These are phyloP conservation scores for Ispidina lecontei DNA, from an alignment of 2,797 vertebrate genomes.

Conservation along the genomic window DNA sequence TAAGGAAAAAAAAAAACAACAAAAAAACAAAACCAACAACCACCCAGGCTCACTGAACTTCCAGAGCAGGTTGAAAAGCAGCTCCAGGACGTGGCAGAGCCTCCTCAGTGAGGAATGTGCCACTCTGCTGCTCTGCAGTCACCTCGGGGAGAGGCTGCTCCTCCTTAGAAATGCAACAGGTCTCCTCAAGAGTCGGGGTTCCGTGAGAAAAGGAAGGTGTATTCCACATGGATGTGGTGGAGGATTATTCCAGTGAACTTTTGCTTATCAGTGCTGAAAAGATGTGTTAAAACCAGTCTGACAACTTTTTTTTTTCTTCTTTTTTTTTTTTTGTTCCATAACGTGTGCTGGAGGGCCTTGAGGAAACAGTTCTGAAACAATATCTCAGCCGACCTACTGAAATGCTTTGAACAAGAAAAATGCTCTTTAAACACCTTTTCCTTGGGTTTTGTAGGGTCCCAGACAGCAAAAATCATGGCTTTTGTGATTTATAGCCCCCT, in stretches of 20 bases:
- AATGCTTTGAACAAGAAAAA: constrained; percentile 59
- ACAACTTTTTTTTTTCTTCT: constrained; percentile 74
- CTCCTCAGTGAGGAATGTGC: constrained; percentile 33
- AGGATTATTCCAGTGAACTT: constrained; percentile 72
- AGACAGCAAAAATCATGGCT: constrained; percentile 21
- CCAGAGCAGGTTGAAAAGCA: constrained; percentile 73
- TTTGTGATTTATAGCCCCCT: constrained; percentile 10
- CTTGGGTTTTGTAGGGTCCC: neutral
- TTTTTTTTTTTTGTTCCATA: constrained; percentile 68
- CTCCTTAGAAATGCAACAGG: neutral
- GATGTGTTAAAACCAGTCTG: constrained; percentile 81
- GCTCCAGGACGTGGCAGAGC: constrained; percentile 65
- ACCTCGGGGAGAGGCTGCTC: neutral
- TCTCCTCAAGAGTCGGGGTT: neutral
- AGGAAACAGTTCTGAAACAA: constrained; percentile 77
- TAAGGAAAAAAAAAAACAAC: neutral
- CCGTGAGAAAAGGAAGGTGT: constrained; percentile 10
- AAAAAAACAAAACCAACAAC: too few species aligned
- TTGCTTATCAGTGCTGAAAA: constrained; percentile 78
- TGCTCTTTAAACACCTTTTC: constrained; percentile 45
- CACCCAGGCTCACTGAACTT: constrained; percentile 24
- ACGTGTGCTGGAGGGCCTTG: constrained; percentile 74
- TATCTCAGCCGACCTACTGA: constrained; percentile 61
- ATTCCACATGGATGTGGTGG: constrained; percentile 54
- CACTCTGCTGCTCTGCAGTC: neutral